Evolutionary conservation across 2,888 invertebrate species (phyloP), one percentile per base, ranked within the genome.

Genomic region (Panopea generosa): DNA sequence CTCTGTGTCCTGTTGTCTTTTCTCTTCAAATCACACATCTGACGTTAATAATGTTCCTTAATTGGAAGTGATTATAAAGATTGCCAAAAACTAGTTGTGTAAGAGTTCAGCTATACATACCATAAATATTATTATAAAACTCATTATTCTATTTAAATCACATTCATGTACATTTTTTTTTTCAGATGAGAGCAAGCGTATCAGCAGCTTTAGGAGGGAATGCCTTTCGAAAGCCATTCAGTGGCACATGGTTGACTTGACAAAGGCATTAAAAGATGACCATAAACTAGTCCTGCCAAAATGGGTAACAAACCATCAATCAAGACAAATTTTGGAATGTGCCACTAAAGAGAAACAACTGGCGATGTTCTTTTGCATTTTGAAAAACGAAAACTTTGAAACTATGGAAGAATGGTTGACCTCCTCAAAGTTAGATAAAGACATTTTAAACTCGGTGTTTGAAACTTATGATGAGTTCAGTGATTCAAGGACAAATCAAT

Each of bases 191-290:
- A 40, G 52, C 4, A 45, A 29, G 29, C 22, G 69, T 22, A 57
- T 66, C 3, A 53, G 60, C 7, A 40, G 38, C 7, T 74, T 73
- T 40, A 43, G 63, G 7, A 33, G 59, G 24, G 77, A 78, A 55
- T 73, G 73, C 50, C 27, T 78, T 26, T 66, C 70, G 2, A 74
- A 70, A 50, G 77, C 77, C 1, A 73, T 78, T n/a, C 69, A 78
- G 47, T 70, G 77, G 62, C 69, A 73, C 50, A 20, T 67, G 16
- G 70, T 70, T 20, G 77, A 78, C 50, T 16, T 78, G 3, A 22
- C 73, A 0, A 55, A 61, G 24, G 20, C 59, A 3, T 50, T 50
- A 20, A 50, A 9, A 9, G n/a, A 38, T 14, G 27, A 40, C 18
- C 2, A 45, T 0, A 18, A 47, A 9, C 4, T 57, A 11, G 27